Evolutionary conservation across 2,888 invertebrate species (phyloP).

Genomic region (Horisme vitalbata): DNA sequence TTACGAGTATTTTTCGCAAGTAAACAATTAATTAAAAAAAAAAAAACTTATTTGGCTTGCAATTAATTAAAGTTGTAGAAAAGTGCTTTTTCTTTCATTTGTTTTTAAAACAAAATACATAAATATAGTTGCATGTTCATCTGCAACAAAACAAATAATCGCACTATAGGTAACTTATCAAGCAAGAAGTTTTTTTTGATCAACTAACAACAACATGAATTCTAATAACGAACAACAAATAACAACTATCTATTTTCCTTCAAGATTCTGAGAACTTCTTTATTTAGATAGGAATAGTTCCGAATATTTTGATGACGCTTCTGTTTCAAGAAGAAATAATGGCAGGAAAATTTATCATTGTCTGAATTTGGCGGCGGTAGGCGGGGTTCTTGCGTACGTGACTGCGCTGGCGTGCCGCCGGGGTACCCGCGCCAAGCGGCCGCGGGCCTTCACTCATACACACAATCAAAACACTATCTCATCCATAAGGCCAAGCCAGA

Average conservation of each 20-base stretch:
- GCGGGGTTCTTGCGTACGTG: slow-evolving; percentile 58
- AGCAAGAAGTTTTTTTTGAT: neutral
- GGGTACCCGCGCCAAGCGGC: slow-evolving; percentile 34
- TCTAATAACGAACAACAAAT: neutral
- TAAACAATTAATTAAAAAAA: too few relatives aligned
- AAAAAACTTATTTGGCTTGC: too few relatives aligned
- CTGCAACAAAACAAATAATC: slow-evolving; percentile 1
- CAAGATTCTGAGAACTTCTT: slow-evolving; percentile 17
- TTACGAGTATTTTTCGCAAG: too few relatives aligned
- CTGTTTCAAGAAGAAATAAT: slow-evolving; percentile 19
- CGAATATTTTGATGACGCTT: slow-evolving; percentile 24
- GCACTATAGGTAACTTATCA: neutral
- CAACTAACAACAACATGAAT: neutral
- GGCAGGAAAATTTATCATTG: slow-evolving; percentile 13
- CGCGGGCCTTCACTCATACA: slow-evolving; percentile 49
- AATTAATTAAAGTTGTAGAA: too few relatives aligned
- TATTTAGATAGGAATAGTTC: slow-evolving; percentile 16
- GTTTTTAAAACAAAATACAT: too few relatives aligned
- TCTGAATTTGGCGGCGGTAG: neutral
- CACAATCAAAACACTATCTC: slow-evolving; percentile 36
- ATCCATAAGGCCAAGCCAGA: slow-evolving; percentile 28
- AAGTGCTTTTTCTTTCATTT: too few relatives aligned
- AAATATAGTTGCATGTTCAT: too few relatives aligned
- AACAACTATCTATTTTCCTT: slow-evolving; percentile 14
- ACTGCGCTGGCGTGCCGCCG: slow-evolving; percentile 49